A percentile compares a stretch with the other conserved stretches of the same genome.
phyloP scores from a whole-genome alignment of 1,140 invertebrate genomes.

The Campodea augens region DNA sequence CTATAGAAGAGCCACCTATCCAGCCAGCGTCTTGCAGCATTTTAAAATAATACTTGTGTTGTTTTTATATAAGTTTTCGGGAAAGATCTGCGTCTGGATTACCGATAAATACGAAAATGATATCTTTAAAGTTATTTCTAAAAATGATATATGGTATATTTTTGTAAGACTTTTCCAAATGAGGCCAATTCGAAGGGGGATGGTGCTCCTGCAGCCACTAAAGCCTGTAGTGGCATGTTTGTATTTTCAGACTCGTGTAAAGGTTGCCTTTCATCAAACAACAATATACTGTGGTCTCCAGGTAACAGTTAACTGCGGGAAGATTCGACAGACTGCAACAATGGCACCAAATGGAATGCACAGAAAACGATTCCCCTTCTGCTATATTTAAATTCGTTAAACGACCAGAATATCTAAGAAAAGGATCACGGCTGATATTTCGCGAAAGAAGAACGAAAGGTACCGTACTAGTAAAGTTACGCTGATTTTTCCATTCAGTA shows the following conservation, averaged over 20 bases:
- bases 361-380: slow-evolving; percentile 65
- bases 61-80: too few species aligned
- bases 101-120: too few species aligned
- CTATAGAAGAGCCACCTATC: too few species aligned
- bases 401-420: slow-evolving; percentile 80
- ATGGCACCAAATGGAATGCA: slow-evolving; percentile 36
- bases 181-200: slow-evolving; percentile 64
- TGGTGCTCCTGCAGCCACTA: slow-evolving; percentile 43
- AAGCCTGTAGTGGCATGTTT: slow-evolving; percentile 37
- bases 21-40: too few species aligned
- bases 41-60: too few species aligned
- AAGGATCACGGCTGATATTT: slow-evolving; percentile 67
- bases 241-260: slow-evolving; percentile 73
- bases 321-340: slow-evolving; percentile 75
- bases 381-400: slow-evolving; percentile 75
- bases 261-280: slow-evolving; percentile 63
- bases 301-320: slow-evolving; percentile 84
- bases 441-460: slow-evolving; percentile 73
- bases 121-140: too few species aligned
- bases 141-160: too few species aligned
- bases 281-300: slow-evolving; percentile 76
- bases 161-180: too few species aligned
- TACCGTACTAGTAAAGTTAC: slow-evolving; percentile 79
- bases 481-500: slow-evolving; percentile 59
- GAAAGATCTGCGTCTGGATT: too few species aligned